Percentiles rank a stretch among this genome's conserved stretches.
phyloP scores from a whole-genome alignment of 2,797 vertebrate genomes.

The Philypnodon macrostomus region DNA sequence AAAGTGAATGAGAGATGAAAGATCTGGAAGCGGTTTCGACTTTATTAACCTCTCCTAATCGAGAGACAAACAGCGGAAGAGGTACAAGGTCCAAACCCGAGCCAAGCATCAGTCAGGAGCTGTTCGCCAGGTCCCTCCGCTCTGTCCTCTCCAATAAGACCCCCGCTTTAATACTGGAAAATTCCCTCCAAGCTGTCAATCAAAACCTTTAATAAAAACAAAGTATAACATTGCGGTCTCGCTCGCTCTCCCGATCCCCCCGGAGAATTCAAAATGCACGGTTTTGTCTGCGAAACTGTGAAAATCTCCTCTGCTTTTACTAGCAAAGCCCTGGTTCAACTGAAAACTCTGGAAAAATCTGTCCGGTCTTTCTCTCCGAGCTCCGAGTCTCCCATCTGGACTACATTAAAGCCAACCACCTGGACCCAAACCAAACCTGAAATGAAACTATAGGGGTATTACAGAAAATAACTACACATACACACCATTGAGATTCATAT shows the following conservation, averaged over 20 bases:
- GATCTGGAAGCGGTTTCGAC: slow-evolving; percentile 28
- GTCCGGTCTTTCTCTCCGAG: slow-evolving; percentile 69
- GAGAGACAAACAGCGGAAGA: slow-evolving; percentile 39
- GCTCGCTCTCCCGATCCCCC: slow-evolving; percentile 74
- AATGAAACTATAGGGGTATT: slow-evolving; percentile 81
- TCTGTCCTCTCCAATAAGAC: slow-evolving; percentile 79
- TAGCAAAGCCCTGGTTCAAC: slow-evolving; percentile 73
- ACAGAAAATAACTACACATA: slow-evolving; percentile 73
- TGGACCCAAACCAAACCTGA: slow-evolving; percentile 80
- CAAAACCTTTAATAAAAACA: slow-evolving; percentile 83
- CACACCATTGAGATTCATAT: slow-evolving; percentile 54
- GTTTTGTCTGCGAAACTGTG: slow-evolving; percentile 82
- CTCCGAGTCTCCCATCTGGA: slow-evolving; percentile 78
- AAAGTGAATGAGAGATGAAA: slow-evolving; percentile 5
- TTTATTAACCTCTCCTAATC: slow-evolving; percentile 24
- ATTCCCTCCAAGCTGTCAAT: slow-evolving; percentile 82
- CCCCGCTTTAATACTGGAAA: slow-evolving; percentile 81
- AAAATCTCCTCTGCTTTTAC: slow-evolving; percentile 83
- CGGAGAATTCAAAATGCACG: slow-evolving; percentile 74
- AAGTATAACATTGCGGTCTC: slow-evolving; percentile 83
- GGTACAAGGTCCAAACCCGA: slow-evolving; percentile 41
- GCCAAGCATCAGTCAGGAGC: slow-evolving; percentile 72
- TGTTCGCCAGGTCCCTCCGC: slow-evolving; percentile 69
- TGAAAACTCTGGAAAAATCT: slow-evolving; percentile 80
- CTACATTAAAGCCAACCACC: slow-evolving; percentile 81